phyloP scores from a whole-genome alignment of 2,797 vertebrate genomes.

The Florisuga fusca region DNA sequence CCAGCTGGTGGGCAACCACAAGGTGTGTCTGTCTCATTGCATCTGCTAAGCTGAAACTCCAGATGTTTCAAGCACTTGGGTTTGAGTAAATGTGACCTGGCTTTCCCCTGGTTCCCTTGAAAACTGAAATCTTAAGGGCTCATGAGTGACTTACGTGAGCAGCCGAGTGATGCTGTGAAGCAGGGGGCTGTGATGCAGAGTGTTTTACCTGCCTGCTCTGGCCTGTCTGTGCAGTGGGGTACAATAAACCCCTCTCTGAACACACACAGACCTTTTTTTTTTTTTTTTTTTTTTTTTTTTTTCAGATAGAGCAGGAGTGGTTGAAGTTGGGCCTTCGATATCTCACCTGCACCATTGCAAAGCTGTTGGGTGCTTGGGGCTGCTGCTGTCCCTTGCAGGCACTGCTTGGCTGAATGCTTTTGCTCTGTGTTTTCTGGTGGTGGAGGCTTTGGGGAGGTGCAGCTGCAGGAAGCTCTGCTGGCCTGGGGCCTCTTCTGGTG shows the following conservation, averaged over 20 bases:
- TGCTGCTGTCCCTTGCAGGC: not conserved
- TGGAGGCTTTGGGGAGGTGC: not conserved
- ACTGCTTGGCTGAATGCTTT: not conserved
- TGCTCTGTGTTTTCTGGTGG: not conserved
- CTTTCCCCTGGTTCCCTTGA: not conserved
- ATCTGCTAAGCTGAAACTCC: not conserved
- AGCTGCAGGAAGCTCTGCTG: slow-evolving; percentile 52
- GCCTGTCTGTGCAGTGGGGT: fast-evolving
- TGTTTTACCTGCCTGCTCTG: not conserved
- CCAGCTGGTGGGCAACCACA: fast-evolving
- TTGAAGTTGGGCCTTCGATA: not conserved
- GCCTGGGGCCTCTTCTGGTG: not conserved
- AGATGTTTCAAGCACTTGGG: not conserved
- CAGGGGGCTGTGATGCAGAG: not conserved
- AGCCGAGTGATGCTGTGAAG: not conserved
- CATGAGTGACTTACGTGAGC: fast-evolving
- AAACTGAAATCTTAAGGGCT: not conserved
- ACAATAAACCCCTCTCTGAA: not conserved
- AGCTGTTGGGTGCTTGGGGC: not conserved
- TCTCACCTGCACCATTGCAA: fast-evolving
- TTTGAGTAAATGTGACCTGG: not conserved
- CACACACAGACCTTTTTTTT: not conserved
- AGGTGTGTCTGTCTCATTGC: not conserved
- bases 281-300: too few species aligned
- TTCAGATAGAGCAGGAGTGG: not conserved